Conservation (phyloP, 2,888 invertebrate species). For the Callyntrura sp. region DNA sequence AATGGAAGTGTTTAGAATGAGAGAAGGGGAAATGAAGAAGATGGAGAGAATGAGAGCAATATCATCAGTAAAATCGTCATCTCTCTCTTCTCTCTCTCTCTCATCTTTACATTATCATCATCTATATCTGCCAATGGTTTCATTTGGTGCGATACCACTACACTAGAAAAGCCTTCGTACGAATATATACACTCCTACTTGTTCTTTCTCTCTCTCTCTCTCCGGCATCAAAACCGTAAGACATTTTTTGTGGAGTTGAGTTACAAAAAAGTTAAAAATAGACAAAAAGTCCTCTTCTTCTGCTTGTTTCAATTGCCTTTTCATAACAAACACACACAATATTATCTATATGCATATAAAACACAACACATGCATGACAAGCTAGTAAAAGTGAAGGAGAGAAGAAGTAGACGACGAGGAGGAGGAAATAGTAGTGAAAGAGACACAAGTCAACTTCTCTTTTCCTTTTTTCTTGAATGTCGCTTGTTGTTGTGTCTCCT, state of each 20-base stretch:
- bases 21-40: no score
- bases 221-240: conserved; percentile 14
- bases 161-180: not conserved
- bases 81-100: conserved; percentile 16
- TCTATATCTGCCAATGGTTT: not conserved
- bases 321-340: not conserved
- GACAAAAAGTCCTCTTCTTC: conserved; percentile 64
- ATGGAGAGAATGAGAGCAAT: conserved; percentile 46
- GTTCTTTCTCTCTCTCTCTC: no score
- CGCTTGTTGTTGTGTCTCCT: not conserved
- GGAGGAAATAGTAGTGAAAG: not conserved
- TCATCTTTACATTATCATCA: not conserved
- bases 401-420: conserved; percentile 9
- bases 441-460: conserved; percentile 35
- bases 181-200: conserved; percentile 11
- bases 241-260: conserved; percentile 68
- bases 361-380: not conserved
- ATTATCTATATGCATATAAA: not conserved
- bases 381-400: no score
- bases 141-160: not conserved
- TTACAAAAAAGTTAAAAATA: conserved; percentile 75
- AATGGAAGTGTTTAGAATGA: conserved; percentile 48
- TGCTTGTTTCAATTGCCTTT: conserved; percentile 34
- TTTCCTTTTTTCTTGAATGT: not conserved
- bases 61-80: conserved; percentile 52